Evolutionary conservation across 2,888 invertebrate species (phyloP).

Genomic region (Liposcelis brunnea): DNA sequence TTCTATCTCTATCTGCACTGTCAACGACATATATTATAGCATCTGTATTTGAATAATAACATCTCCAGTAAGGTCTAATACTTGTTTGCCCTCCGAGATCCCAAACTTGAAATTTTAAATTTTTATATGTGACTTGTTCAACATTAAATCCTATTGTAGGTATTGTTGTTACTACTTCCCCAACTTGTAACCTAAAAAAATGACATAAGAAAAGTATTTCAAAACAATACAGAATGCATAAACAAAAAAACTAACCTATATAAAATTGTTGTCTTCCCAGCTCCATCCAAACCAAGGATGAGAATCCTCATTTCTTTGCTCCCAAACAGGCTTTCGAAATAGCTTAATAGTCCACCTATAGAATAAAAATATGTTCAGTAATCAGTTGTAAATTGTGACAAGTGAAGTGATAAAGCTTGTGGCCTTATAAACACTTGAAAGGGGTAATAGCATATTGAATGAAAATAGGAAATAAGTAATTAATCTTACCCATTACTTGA

Average conservation of each 20-base stretch:
- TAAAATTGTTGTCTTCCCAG: conserved; percentile 97
- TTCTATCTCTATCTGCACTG: conserved; percentile 95
- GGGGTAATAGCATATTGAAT: too few relatives aligned
- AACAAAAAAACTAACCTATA: conserved; percentile 40
- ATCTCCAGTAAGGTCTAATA: conserved; percentile 99
- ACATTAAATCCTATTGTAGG: conserved; percentile 99
- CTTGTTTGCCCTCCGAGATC: conserved; percentile 98
- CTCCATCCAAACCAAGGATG: conserved; percentile 94
- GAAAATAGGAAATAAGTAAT: too few relatives aligned
- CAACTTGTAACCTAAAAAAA: conserved; percentile 66
- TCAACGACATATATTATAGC: conserved; percentile 99
- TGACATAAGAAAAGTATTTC: conserved; percentile 7
- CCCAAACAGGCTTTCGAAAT: conserved; percentile 88
- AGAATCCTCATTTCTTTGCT: conserved; percentile 96
- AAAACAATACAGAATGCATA: conserved; percentile 3
- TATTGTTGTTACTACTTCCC: conserved; percentile 96
- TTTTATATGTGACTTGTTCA: conserved; percentile 97
- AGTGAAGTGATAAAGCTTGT: too few relatives aligned
- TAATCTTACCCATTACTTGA: too few relatives aligned
- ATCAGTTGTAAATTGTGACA: too few relatives aligned
- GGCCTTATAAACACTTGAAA: too few relatives aligned
- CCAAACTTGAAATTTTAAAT: conserved; percentile 98
- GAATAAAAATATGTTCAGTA: conserved; percentile 22
- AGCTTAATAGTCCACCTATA: conserved; percentile 87
- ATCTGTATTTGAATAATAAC: conserved; percentile 99